Conservation (phyloP, 2,888 invertebrate species). For the Mythimna ferrago region DNA sequence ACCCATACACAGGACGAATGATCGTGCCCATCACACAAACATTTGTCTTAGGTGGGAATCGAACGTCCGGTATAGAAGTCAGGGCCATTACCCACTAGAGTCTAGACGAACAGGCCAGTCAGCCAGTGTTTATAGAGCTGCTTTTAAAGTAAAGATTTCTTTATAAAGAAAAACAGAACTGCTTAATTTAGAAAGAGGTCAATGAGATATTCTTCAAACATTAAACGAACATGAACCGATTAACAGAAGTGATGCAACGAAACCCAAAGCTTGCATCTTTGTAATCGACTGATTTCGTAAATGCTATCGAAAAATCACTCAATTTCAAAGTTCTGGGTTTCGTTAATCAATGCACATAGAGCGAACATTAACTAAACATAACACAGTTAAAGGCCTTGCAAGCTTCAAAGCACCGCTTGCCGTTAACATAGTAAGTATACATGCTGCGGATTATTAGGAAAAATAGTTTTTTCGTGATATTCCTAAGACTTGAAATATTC, state of each 20-base stretch:
- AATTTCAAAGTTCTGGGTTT: slow-evolving; percentile 39
- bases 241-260: slow-evolving; percentile 37
- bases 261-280: slow-evolving; percentile 3
- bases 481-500: not conserved
- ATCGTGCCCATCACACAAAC: too few relatives aligned
- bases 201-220: slow-evolving; percentile 24
- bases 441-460: not conserved
- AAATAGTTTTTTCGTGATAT: not conserved
- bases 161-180: slow-evolving; percentile 4
- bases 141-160: not conserved
- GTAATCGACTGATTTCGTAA: slow-evolving; percentile 26
- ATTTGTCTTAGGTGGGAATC: too few relatives aligned
- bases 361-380: slow-evolving; percentile 38
- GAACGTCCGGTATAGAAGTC: too few relatives aligned
- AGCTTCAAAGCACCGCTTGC: slow-evolving; percentile 54
- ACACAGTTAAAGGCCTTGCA: slow-evolving; percentile 50
- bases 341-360: slow-evolving; percentile 39
- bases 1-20: too few relatives aligned
- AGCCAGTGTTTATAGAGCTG: not conserved
- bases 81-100: too few relatives aligned
- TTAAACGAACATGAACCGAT: slow-evolving; percentile 27
- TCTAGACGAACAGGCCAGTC: too few relatives aligned
- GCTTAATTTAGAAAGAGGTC: slow-evolving; percentile 25
- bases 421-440: slow-evolving; percentile 21
- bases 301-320: slow-evolving; percentile 40